A percentile compares a stretch with the other conserved stretches of the same genome.
Evolutionary conservation across 2,888 invertebrate species (phyloP).

Genomic region (Acleris literana): DNA sequence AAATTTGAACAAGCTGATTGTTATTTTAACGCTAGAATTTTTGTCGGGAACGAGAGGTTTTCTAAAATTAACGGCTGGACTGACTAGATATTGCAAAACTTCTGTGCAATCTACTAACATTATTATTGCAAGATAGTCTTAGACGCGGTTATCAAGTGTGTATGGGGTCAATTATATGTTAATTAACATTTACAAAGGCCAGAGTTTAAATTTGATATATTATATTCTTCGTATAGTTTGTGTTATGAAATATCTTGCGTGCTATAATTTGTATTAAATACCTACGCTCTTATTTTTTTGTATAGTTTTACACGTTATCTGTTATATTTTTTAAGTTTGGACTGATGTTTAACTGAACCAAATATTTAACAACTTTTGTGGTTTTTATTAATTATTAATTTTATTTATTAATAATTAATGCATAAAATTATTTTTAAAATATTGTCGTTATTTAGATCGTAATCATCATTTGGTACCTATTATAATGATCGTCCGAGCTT

Average conservation of each 20-base stretch:
- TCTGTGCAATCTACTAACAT: conserved; percentile 2
- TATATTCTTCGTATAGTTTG: neutral
- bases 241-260: neutral
- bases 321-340: no score
- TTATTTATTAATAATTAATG: no score
- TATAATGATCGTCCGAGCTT: no score
- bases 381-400: no score
- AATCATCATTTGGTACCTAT: no score
- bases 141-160: conserved; percentile 5
- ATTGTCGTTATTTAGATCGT: no score
- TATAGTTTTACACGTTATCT: no score
- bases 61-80: neutral
- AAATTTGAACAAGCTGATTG: conserved; percentile 19
- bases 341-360: no score
- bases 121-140: neutral
- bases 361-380: no score
- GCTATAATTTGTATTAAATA: no score
- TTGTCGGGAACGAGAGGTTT: neutral
- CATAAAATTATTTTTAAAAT: no score
- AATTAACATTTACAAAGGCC: conserved; percentile 15
- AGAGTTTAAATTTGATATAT: conserved; percentile 1
- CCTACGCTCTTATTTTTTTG: no score
- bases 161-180: conserved; percentile 11
- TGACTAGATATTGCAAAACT: conserved; percentile 7
- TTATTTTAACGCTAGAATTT: conserved; percentile 10